A percentile compares a stretch with the other conserved stretches of the same genome.
These are phyloP conservation scores for Lycocerus yunnanus DNA, from an alignment of 2,888 invertebrate genomes.

Conservation along the genomic window DNA sequence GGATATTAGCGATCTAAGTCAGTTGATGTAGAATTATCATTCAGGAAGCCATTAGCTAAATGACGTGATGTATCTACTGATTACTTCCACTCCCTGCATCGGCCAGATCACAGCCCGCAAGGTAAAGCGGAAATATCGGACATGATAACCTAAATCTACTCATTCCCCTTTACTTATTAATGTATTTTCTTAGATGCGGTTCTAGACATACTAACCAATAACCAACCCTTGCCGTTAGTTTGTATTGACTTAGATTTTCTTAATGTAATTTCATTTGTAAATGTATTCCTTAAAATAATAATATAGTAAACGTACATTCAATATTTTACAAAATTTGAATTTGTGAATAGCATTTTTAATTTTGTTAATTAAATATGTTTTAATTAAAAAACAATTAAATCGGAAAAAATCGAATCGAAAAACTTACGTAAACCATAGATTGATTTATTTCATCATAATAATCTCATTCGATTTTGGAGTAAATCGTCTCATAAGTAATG, in stretches of 20 bases:
- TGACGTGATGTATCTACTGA: constrained; percentile 57
- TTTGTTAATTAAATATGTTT: not conserved
- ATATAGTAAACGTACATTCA: no score
- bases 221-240: not conserved
- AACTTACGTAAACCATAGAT: no score
- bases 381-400: not conserved
- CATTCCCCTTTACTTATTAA: constrained; percentile 36
- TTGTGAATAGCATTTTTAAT: not conserved
- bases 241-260: not conserved
- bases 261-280: not conserved
- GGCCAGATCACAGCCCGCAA: constrained; percentile 33
- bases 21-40: constrained; percentile 53
- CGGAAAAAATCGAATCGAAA: no score
- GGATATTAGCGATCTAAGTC: constrained; percentile 43
- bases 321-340: not conserved
- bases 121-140: constrained; percentile 45
- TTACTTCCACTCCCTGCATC: constrained; percentile 51
- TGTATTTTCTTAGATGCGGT: constrained; percentile 29
- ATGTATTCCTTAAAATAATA: not conserved
- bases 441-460: no score
- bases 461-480: no score
- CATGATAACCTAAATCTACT: constrained; percentile 23
- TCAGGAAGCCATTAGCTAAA: constrained; percentile 58
- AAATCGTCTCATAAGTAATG: no score
- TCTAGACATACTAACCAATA: constrained; percentile 7